A percentile compares a stretch with the other conserved stretches of the same genome.
Conservation (phyloP, 2,113 vertebrate genomes). For the Hymenochirus boettgeri region DNA sequence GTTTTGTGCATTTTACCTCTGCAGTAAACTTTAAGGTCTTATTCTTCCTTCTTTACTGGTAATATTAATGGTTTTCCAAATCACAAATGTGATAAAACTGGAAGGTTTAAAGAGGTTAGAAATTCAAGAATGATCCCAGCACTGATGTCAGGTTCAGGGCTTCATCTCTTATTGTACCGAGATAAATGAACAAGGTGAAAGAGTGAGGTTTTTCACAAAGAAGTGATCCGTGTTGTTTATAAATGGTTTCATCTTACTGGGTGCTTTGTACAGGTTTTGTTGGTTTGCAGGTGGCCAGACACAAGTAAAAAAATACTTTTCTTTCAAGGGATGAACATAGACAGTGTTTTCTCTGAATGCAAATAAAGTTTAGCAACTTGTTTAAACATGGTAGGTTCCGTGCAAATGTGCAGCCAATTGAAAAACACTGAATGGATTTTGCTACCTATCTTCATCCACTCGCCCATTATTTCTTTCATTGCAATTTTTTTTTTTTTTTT, state of each 20-base stretch:
- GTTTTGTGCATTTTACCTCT: background rate
- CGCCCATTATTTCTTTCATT: constrained; percentile 8
- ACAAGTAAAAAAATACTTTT: constrained; percentile 19
- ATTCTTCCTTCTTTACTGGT: background rate
- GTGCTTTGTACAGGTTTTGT: background rate
- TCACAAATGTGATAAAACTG: background rate
- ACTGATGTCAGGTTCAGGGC: background rate
- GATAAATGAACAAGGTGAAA: background rate
- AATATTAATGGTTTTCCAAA: background rate
- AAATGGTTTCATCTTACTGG: background rate
- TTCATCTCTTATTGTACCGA: background rate
- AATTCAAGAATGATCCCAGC: background rate
- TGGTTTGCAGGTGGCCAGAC: constrained; percentile 11
- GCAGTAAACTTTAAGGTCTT: background rate
- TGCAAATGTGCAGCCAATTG: constrained; percentile 31
- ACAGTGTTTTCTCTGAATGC: constrained; percentile 3
- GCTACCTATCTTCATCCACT: background rate
- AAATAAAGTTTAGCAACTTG: constrained; percentile 5
- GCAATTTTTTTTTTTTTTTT: too few species aligned
- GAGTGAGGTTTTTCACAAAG: background rate
- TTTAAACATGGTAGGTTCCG: constrained; percentile 28
- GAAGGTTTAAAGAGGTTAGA: background rate
- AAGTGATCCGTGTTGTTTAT: background rate
- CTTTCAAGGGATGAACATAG: background rate
- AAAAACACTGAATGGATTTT: constrained; percentile 2